Percentiles rank a stretch among this genome's conserved stretches.
These are phyloP conservation scores for Ormia ochracea DNA, from an alignment of 2,888 invertebrate genomes.

Conservation along the genomic window DNA sequence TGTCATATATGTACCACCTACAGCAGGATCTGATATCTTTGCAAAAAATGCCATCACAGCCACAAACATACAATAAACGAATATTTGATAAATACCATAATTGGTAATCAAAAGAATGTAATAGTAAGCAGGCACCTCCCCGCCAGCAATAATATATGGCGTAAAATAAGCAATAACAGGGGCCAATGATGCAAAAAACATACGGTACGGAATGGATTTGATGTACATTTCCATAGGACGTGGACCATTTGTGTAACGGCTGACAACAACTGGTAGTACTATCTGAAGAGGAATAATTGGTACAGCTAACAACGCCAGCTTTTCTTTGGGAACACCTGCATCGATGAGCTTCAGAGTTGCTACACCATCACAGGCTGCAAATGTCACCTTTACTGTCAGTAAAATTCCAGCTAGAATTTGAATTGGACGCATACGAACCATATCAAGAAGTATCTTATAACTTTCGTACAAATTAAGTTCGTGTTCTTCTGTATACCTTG, in stretches of 20 bases:
- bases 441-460: slow-evolving; percentile 88
- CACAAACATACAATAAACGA: slow-evolving; percentile 97
- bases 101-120: slow-evolving; percentile 85
- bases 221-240: slow-evolving; percentile 92
- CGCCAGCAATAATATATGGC: slow-evolving; percentile 81
- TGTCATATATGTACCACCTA: slow-evolving; percentile 99
- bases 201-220: slow-evolving; percentile 91
- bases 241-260: slow-evolving; percentile 89
- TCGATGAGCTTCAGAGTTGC: slow-evolving; percentile 96
- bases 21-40: slow-evolving; percentile 95
- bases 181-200: slow-evolving; percentile 90
- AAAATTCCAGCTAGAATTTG: slow-evolving; percentile 86
- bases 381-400: slow-evolving; percentile 94
- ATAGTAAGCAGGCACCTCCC: slow-evolving; percentile 83
- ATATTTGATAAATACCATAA: slow-evolving; percentile 95
- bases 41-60: slow-evolving; percentile 99
- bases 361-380: slow-evolving; percentile 96
- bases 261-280: slow-evolving; percentile 88
- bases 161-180: slow-evolving; percentile 91
- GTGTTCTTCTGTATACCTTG: slow-evolving; percentile 72
- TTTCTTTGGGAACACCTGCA: slow-evolving; percentile 96
- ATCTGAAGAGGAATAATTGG: slow-evolving; percentile 97
- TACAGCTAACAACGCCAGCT: slow-evolving; percentile 92
- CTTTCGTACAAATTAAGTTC: slow-evolving; percentile 81
- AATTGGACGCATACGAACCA: slow-evolving; percentile 89